Evolutionary conservation across 2,113 vertebrate genomes (phyloP), one percentile per base, ranked within the genome.

Genomic region (Marmota flaviventris): DNA sequence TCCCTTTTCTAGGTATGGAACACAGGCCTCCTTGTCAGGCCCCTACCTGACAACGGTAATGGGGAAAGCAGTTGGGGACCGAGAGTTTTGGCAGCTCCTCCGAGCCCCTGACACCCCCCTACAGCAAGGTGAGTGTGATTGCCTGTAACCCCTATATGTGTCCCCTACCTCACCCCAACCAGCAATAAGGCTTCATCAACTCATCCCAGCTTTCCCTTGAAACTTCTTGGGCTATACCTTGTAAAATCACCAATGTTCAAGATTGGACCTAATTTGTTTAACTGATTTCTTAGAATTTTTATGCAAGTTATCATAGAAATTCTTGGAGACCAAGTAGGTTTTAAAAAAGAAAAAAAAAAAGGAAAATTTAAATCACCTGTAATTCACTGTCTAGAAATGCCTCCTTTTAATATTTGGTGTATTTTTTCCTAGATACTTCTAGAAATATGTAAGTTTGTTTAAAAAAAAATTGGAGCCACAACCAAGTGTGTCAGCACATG

Each of bases 61-160:
- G 89, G 99, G 99, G 22, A 98, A 99, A 89, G 97, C 97, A 79
- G 98, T 98, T 0, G 98, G 90, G 2, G 98, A 99, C 51, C 98
- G 97, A 42, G 98, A 98, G 90, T 99, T 99, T 96, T 99, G 99
- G 99, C 99, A 99, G 88, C 96, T 99, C 24, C 96, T 99, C 32
- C 98, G 75, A 0, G 98, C 97, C 1, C 98, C 99, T 7, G 93
- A 97, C 85, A 98, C 65, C 1, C 97, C 97, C 1, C 98, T 99
- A 95, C 97, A 63, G 96, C 87, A 99, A 98, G 99, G 99, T 99
- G 92, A 99, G 99, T 92, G 45, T 39, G 1, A n/a, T 6, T 73
- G 48, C 63, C 25, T 10, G 37, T 25, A 8, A 29, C 25, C 51
- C 81, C 58, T 8, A 14, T n/a, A 39, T 0, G 2, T 42, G 45